These are phyloP conservation scores for Gallinago media DNA, from an alignment of 2,113 vertebrate genomes.

Conservation along the genomic window DNA sequence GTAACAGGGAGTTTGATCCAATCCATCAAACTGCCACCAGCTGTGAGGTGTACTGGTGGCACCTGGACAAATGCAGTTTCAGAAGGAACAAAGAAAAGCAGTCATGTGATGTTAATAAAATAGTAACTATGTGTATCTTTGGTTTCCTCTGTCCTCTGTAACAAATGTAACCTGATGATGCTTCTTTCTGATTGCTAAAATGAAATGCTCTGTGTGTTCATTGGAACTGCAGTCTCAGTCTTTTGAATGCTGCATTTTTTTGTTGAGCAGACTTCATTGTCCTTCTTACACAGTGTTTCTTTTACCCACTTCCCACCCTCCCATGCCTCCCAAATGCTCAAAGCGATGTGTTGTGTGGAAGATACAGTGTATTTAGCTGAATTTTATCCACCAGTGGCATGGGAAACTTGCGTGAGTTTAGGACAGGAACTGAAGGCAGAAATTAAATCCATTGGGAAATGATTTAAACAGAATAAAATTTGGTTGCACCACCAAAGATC, in stretches of 20 bases:
- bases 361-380: neutral
- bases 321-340: neutral
- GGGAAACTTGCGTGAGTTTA: neutral
- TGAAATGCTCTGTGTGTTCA: neutral
- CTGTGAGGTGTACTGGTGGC: neutral
- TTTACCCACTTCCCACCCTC: neutral
- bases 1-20: neutral
- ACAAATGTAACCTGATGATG: neutral
- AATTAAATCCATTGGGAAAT: neutral
- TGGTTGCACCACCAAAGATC: neutral
- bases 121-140: neutral
- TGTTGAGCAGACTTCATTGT: neutral
- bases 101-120: neutral
- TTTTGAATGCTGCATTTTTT: neutral
- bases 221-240: neutral
- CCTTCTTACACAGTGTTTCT: neutral
- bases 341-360: neutral
- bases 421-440: neutral
- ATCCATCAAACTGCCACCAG: neutral
- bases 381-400: neutral
- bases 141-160: neutral
- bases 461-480: neutral
- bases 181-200: neutral
- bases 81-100: neutral
- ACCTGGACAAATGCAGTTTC: neutral